These are phyloP conservation scores for Hypocryptadius cinnamomeus DNA, from an alignment of 2,113 vertebrate genomes.

Conservation along the genomic window DNA sequence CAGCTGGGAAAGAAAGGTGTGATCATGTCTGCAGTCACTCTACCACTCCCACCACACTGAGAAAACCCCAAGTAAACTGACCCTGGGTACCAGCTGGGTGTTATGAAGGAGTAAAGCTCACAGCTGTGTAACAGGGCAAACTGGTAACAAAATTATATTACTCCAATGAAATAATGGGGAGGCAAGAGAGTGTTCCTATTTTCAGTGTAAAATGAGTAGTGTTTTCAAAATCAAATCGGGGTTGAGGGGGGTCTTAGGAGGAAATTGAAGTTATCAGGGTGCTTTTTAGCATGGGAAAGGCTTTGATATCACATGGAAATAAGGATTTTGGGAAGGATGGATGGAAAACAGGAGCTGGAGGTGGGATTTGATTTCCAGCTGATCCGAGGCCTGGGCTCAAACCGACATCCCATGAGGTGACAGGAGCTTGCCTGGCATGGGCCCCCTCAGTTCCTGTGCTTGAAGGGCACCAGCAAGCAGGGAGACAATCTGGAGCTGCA, in stretches of 20 bases:
- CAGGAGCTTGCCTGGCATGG: neutral
- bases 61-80: neutral
- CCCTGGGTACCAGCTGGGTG: neutral
- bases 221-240: neutral
- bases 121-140: neutral
- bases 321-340: neutral
- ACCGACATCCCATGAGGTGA: neutral
- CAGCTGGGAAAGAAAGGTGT: neutral
- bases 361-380: neutral
- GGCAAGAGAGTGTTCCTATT: neutral
- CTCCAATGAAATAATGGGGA: neutral
- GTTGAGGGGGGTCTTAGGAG: neutral
- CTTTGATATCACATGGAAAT: neutral
- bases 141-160: neutral
- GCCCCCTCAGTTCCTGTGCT: neutral
- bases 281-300: neutral
- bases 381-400: neutral
- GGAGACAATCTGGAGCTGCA: neutral
- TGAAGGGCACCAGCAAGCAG: neutral
- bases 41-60: accelerated
- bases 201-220: neutral
- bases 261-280: neutral
- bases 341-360: neutral
- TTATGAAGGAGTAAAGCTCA: neutral
- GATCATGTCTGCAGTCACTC: neutral